A percentile compares a stretch with the other conserved stretches of the same genome.
Evolutionary conservation across 2,113 vertebrate species (phyloP).

Genomic region (Cinclus cinclus): DNA sequence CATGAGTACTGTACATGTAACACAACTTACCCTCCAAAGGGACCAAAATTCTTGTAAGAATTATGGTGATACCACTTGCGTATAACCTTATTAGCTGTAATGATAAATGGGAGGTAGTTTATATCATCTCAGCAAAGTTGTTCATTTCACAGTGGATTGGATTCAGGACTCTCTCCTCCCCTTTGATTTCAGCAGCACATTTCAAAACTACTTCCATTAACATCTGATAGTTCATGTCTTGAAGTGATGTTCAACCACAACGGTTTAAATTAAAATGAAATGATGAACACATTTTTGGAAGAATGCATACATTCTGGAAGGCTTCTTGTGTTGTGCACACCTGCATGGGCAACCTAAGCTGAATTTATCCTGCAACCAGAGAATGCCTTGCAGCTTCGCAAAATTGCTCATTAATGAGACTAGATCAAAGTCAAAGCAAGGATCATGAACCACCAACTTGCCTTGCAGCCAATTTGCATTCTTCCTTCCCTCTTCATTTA

Average conservation of each 20-base stretch:
- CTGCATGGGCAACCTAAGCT: neutral
- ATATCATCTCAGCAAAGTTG: neutral
- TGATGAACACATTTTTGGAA: neutral
- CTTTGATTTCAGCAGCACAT: neutral
- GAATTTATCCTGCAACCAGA: conserved; percentile 25
- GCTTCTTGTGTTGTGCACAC: neutral
- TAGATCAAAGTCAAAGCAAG: conserved; percentile 47
- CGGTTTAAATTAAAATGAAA: neutral
- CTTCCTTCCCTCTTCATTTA: conserved; percentile 32
- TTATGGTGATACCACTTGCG: neutral
- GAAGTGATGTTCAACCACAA: neutral
- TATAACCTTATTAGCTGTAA: neutral
- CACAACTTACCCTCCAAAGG: neutral
- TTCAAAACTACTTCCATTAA: conserved; percentile 9
- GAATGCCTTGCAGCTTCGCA: neutral
- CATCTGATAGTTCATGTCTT: neutral
- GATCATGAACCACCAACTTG: conserved; percentile 35
- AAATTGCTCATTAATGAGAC: conserved; percentile 35
- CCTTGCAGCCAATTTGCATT: conserved; percentile 38
- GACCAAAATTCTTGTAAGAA: neutral
- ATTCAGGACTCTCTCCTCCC: neutral
- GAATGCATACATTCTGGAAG: neutral
- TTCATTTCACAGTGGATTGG: neutral
- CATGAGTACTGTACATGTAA: neutral
- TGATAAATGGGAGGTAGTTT: neutral